phyloP scores from a whole-genome alignment of 2,888 invertebrate species.

The Lymantria dispar region DNA sequence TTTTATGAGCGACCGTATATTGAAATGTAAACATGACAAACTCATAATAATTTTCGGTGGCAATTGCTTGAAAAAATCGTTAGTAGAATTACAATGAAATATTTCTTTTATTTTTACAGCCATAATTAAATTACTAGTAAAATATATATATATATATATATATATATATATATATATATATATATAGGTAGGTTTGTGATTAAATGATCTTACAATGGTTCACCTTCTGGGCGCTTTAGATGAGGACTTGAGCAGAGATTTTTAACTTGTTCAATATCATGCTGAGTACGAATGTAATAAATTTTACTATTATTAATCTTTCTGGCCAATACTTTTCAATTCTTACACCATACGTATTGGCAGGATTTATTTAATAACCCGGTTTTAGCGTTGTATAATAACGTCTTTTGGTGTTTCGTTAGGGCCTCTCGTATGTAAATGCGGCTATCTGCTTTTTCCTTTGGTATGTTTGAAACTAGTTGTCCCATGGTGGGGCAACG shows the following conservation, averaged over 20 bases:
- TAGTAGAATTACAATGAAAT: background rate
- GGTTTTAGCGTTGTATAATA: constrained; percentile 1
- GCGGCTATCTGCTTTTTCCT: constrained; percentile 1
- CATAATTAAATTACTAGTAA: no score
- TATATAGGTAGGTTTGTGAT: background rate
- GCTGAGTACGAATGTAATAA: constrained; percentile 1
- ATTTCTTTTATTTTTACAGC: background rate
- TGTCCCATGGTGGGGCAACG: background rate
- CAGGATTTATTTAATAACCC: background rate
- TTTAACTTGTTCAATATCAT: no score
- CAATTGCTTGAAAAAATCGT: background rate
- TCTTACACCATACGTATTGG: constrained; percentile 4
- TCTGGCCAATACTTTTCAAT: constrained; percentile 1
- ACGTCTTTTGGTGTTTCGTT: constrained; percentile 2
- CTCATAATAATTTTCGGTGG: background rate
- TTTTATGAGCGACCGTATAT: background rate
- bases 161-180: background rate
- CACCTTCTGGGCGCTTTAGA: background rate
- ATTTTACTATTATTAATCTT: background rate
- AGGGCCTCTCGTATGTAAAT: constrained; percentile 5
- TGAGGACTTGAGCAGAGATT: background rate
- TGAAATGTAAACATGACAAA: background rate
- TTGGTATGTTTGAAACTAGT: background rate
- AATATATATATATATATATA: no score
- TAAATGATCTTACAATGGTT: background rate